These are phyloP conservation scores for Ischnus inquisitorius DNA, from an alignment of 2,888 invertebrate species.

Conservation along the genomic window DNA sequence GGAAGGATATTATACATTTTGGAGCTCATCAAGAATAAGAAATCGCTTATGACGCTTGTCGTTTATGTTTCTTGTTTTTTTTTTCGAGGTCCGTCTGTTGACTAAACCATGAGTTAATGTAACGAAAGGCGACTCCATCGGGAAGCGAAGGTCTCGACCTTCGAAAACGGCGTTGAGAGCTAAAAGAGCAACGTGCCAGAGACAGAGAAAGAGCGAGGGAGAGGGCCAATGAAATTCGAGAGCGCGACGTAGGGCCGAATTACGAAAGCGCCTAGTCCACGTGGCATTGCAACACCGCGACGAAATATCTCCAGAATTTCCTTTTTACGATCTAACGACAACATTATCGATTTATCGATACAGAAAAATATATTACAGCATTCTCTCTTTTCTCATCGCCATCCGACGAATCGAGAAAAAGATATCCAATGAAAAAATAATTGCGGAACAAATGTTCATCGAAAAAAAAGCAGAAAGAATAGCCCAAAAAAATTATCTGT, in stretches of 20 bases:
- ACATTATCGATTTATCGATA: neutral
- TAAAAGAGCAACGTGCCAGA: conserved; percentile 2
- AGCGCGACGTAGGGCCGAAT: conserved; percentile 4
- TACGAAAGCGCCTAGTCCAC: conserved; percentile 44
- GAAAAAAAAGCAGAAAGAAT: too few relatives aligned
- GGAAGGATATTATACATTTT: too few relatives aligned
- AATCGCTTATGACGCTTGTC: too few relatives aligned
- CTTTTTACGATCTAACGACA: neutral
- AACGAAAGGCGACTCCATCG: neutral
- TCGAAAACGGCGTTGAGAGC: conserved; percentile 8
- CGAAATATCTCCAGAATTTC: neutral
- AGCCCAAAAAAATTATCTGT: too few relatives aligned
- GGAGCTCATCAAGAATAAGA: too few relatives aligned
- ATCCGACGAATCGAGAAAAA: too few relatives aligned
- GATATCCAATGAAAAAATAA: too few relatives aligned
- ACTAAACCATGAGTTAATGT: neutral
- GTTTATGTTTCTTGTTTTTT: conserved; percentile 6
- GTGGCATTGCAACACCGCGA: conserved; percentile 13
- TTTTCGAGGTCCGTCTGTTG: neutral
- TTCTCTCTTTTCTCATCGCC: too few relatives aligned
- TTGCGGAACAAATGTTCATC: too few relatives aligned
- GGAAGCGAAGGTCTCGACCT: conserved; percentile 12
- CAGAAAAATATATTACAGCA: neutral
- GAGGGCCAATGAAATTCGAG: conserved; percentile 32
- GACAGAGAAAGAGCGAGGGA: neutral